A percentile compares a stretch with the other conserved stretches of the same genome.
phyloP scores from a whole-genome alignment of 2,113 vertebrate genomes.

The Labeo rohita region DNA sequence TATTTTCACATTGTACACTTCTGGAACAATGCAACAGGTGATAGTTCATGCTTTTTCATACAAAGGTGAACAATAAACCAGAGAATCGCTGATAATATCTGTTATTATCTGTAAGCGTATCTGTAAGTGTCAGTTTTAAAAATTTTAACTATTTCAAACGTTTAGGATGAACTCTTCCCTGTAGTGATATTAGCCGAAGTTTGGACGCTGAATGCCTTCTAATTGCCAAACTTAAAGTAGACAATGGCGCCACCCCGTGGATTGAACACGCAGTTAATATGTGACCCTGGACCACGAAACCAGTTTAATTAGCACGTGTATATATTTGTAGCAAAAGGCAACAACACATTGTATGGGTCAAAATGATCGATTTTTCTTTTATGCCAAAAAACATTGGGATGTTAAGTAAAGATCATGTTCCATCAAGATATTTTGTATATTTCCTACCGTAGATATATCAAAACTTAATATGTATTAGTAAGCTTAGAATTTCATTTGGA shows the following conservation, averaged over 20 bases:
- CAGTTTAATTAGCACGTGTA: too few relatives aligned
- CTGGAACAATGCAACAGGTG: not conserved
- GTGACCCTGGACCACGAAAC: too few relatives aligned
- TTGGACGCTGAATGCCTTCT: not conserved
- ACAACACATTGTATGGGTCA: too few relatives aligned
- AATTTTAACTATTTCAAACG: not conserved
- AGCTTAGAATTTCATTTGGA: too few relatives aligned
- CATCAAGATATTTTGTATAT: too few relatives aligned
- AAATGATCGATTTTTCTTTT: too few relatives aligned
- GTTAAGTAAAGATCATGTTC: too few relatives aligned
- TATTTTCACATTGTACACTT: not conserved
- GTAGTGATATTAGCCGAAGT: not conserved
- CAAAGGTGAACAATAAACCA: not conserved
- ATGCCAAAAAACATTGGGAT: too few relatives aligned
- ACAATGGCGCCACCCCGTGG: slow-evolving; percentile 37
- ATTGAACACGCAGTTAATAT: not conserved
- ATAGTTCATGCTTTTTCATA: not conserved
- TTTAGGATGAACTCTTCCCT: not conserved
- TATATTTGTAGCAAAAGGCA: too few relatives aligned
- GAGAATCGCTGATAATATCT: not conserved
- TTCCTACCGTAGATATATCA: too few relatives aligned
- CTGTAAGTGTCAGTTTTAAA: too few relatives aligned
- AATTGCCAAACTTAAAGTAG: not conserved
- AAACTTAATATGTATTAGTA: too few relatives aligned
- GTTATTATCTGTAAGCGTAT: not conserved